These are phyloP conservation scores for Dicerorhinus sumatrensis DNA, from an alignment of 2,113 vertebrate genomes.

Conservation along the genomic window DNA sequence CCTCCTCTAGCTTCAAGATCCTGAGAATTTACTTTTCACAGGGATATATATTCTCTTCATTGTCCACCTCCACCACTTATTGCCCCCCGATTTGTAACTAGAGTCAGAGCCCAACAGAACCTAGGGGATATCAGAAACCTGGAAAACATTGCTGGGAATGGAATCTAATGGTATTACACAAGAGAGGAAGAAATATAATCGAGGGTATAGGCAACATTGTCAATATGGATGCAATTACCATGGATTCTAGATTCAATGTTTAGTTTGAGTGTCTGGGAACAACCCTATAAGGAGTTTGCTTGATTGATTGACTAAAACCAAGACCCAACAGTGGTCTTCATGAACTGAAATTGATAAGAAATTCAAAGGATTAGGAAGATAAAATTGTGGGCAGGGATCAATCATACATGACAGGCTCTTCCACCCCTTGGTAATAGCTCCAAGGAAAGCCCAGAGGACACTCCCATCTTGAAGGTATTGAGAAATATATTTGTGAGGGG, in stretches of 20 bases:
- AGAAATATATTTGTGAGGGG: background rate
- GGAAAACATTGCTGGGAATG: background rate
- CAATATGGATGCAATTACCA: background rate
- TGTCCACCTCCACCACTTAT: background rate
- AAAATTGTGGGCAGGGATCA: background rate
- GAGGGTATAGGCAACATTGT: background rate
- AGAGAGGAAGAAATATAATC: background rate
- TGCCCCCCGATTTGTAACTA: background rate
- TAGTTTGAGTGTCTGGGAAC: background rate
- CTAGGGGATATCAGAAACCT: background rate
- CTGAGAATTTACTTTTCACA: background rate
- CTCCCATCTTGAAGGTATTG: background rate
- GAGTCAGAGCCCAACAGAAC: background rate
- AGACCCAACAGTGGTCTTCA: background rate
- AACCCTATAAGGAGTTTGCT: background rate
- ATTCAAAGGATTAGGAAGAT: background rate
- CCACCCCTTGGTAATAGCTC: background rate
- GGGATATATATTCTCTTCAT: background rate
- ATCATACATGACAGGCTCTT: background rate
- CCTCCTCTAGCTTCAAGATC: background rate
- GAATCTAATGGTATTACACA: background rate
- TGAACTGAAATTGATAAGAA: constrained; percentile 15
- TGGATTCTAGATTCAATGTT: background rate
- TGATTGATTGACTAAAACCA: background rate
- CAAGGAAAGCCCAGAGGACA: background rate